phyloP scores from a whole-genome alignment of 2,113 vertebrate genomes.

The Alethe castanea region DNA sequence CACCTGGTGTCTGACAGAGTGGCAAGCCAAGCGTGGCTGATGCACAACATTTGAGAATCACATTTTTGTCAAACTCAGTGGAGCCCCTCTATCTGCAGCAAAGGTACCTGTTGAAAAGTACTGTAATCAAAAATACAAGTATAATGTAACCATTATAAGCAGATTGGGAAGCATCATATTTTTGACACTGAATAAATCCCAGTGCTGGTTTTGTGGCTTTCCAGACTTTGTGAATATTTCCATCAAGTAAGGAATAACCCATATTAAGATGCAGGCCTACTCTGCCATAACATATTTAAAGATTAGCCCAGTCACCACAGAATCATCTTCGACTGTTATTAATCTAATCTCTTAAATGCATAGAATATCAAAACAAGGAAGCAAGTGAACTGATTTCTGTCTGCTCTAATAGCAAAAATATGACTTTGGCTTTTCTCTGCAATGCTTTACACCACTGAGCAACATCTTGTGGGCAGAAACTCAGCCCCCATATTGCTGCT shows the following conservation, averaged over 20 bases:
- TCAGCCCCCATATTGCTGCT: slow-evolving; percentile 43
- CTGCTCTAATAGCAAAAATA: slow-evolving; percentile 67
- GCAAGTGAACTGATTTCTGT: slow-evolving; percentile 59
- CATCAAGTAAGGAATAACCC: slow-evolving; percentile 36
- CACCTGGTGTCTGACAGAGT: not conserved
- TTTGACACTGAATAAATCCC: not conserved
- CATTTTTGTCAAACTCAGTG: not conserved
- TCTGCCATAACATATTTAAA: slow-evolving; percentile 68
- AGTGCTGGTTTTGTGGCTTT: slow-evolving; percentile 11
- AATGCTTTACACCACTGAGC: slow-evolving; percentile 51
- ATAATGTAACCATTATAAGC: not conserved
- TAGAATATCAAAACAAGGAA: slow-evolving; percentile 69
- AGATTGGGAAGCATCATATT: not conserved
- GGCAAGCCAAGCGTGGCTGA: fast-evolving
- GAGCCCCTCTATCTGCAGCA: not conserved
- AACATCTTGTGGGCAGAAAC: slow-evolving; percentile 67
- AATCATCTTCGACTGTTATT: slow-evolving; percentile 66
- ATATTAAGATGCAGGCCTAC: slow-evolving; percentile 51
- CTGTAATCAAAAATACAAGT: not conserved
- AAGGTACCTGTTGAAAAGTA: not conserved
- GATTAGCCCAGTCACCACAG: slow-evolving; percentile 63
- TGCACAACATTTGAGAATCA: not conserved
- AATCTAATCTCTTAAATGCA: slow-evolving; percentile 72
- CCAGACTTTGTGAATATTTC: not conserved
- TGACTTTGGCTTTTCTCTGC: slow-evolving; percentile 50